Conservation (phyloP, 2,888 invertebrate species). For the Mesoligia furuncula region DNA sequence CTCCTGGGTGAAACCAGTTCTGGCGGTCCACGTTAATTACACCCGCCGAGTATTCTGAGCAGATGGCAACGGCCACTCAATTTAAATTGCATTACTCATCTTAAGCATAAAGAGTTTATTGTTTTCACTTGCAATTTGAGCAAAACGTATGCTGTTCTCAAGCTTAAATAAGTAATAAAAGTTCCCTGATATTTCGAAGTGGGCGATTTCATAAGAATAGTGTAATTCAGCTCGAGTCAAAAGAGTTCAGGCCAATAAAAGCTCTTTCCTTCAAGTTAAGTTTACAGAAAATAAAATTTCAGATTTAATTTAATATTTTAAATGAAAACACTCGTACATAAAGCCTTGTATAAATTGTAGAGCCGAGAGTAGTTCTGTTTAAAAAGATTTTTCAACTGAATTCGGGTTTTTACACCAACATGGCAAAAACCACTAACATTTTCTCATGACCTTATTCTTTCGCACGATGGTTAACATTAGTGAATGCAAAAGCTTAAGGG, state of each 20-base stretch:
- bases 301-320: constrained; percentile 14
- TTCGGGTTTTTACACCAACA: constrained; percentile 28
- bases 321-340: constrained; percentile 25
- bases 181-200: constrained; percentile 5
- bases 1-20: constrained; percentile 69
- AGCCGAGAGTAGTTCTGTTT: constrained; percentile 16
- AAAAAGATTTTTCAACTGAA: constrained; percentile 34
- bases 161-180: constrained; percentile 15
- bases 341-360: constrained; percentile 24
- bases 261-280: constrained; percentile 12
- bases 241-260: constrained; percentile 22
- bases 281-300: constrained; percentile 26
- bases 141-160: not conserved
- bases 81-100: constrained; percentile 57
- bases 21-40: constrained; percentile 65
- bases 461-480: constrained; percentile 52
- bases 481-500: constrained; percentile 54
- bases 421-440: constrained; percentile 40
- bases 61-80: constrained; percentile 65
- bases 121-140: constrained; percentile 24
- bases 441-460: constrained; percentile 59
- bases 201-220: constrained; percentile 10
- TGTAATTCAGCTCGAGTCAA: constrained; percentile 16
- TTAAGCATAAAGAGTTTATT: constrained; percentile 33
- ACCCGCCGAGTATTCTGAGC: constrained; percentile 66